These are phyloP conservation scores for Eilema caniola DNA, from an alignment of 2,888 invertebrate species.

Conservation along the genomic window DNA sequence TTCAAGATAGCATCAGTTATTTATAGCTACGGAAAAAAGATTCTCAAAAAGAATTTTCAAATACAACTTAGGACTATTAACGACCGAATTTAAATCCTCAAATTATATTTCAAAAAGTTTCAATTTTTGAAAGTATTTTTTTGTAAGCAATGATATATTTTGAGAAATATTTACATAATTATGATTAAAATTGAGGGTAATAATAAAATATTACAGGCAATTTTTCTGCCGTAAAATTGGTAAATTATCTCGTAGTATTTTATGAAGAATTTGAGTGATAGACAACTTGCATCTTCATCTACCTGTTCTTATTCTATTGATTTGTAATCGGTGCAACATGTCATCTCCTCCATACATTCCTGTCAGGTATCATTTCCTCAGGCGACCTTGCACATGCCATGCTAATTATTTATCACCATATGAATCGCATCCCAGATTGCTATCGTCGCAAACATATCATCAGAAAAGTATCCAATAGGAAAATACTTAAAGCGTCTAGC, in stretches of 20 bases:
- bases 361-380: neutral
- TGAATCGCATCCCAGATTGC: neutral
- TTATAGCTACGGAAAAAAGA: constrained; percentile 35
- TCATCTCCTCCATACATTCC: too few relatives aligned
- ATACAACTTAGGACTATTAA: constrained; percentile 13
- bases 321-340: too few relatives aligned
- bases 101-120: constrained; percentile 9
- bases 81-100: neutral
- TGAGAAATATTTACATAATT: neutral
- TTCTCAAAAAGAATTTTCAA: constrained; percentile 30
- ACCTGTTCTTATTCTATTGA: too few relatives aligned
- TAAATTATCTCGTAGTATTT: too few relatives aligned
- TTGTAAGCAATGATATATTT: neutral
- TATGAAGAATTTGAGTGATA: too few relatives aligned
- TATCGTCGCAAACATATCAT: constrained; percentile 33
- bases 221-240: too few relatives aligned
- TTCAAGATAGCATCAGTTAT: constrained; percentile 37
- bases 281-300: too few relatives aligned
- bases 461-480: constrained; percentile 37
- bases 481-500: constrained; percentile 51
- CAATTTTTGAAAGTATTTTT: neutral
- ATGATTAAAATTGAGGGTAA: neutral
- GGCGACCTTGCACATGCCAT: neutral
- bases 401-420: neutral
- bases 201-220: too few relatives aligned